These are phyloP conservation scores for Zosterops hypoxanthus DNA, from an alignment of 2,113 vertebrate genomes.

Conservation along the genomic window DNA sequence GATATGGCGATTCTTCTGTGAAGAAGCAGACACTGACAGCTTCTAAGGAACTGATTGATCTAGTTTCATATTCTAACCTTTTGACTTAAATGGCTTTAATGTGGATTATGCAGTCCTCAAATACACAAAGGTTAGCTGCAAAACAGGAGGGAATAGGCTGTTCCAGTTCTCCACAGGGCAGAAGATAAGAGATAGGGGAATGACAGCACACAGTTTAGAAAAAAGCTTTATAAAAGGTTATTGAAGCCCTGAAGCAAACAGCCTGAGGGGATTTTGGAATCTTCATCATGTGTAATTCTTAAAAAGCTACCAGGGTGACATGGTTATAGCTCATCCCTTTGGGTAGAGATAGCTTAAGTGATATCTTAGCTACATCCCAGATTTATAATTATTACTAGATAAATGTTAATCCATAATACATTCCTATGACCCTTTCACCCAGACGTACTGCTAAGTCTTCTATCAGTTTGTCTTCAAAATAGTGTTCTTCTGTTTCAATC, in stretches of 20 bases:
- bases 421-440: background rate
- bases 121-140: background rate
- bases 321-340: background rate
- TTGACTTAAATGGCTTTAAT: background rate
- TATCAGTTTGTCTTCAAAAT: conserved; percentile 97
- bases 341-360: background rate
- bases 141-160: background rate
- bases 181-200: background rate
- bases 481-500: conserved; percentile 97
- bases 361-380: background rate
- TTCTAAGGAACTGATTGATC: background rate
- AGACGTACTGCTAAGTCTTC: conserved; percentile 91
- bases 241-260: background rate
- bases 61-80: background rate
- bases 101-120: background rate
- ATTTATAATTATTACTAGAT: background rate
- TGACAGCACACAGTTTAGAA: background rate
- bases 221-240: background rate
- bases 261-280: background rate
- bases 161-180: background rate
- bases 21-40: background rate
- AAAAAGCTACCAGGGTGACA: background rate
- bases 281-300: background rate
- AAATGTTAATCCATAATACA: background rate
- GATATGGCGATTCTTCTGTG: background rate